phyloP scores from a whole-genome alignment of 2,113 vertebrate genomes.

The Stercorarius parasiticus region DNA sequence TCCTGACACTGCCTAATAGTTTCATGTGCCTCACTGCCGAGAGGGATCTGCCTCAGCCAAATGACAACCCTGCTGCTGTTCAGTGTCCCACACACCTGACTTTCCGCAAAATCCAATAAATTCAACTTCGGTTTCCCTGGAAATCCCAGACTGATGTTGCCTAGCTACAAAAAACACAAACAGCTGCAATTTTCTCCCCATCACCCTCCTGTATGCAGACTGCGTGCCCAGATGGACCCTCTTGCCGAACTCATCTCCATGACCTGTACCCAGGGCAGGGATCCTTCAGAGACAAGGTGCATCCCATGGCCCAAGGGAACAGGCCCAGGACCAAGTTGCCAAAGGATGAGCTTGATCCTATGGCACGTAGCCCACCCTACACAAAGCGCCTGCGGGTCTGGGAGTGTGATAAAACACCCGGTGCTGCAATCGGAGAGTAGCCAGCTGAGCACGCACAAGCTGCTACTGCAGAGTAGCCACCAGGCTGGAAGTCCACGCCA shows the following conservation, averaged over 20 bases:
- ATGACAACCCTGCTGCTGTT: not conserved
- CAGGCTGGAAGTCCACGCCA: not conserved
- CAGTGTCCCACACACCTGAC: not conserved
- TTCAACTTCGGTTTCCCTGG: not conserved
- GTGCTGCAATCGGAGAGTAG: not conserved
- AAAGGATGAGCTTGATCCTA: not conserved
- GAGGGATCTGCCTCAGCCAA: not conserved
- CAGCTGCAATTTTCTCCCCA: not conserved
- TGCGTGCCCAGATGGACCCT: not conserved
- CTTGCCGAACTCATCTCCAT: not conserved
- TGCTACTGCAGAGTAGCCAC: not conserved
- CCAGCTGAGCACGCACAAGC: not conserved
- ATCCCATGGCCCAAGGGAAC: not conserved
- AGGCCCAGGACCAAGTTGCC: not conserved
- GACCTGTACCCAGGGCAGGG: not conserved
- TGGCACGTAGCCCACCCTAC: not conserved
- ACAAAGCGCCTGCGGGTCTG: accelerated
- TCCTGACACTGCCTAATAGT: not conserved
- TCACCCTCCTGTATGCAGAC: not conserved
- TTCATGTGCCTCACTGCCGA: not conserved
- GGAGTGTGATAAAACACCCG: not conserved
- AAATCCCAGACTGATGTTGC: not conserved
- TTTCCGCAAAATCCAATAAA: not conserved
- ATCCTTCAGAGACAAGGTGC: not conserved
- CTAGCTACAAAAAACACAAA: not conserved